phyloP scores from a whole-genome alignment of 2,888 invertebrate species.

The Zele albiditarsus region DNA sequence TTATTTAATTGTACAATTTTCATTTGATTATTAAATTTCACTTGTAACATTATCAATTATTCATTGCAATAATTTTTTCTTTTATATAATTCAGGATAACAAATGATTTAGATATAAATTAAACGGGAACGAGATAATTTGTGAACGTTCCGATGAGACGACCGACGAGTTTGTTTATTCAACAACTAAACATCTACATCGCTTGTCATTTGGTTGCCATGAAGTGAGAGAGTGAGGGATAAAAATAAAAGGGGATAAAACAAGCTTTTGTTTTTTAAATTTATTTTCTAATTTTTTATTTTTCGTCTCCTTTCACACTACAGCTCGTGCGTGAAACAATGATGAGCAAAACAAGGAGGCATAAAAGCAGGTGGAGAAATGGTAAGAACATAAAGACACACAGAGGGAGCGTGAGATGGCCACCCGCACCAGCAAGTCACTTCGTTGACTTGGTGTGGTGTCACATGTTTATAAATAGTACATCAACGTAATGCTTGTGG shows the following conservation, averaged over 20 bases:
- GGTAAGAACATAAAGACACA: conserved; percentile 44
- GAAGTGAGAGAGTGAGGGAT: conserved; percentile 19
- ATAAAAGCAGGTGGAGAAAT: conserved; percentile 30
- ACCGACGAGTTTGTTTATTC: conserved; percentile 40
- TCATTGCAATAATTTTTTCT: conserved; percentile 6
- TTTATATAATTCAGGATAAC: conserved; percentile 18
- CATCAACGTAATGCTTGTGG: conserved; percentile 66
- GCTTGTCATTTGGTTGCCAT: conserved; percentile 44
- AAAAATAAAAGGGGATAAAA: conserved; percentile 29
- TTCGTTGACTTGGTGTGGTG: conserved; percentile 59
- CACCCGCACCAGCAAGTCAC: conserved; percentile 59
- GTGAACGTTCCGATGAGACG: conserved; percentile 28
- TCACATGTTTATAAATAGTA: conserved; percentile 71
- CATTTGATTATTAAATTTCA: conserved; percentile 18
- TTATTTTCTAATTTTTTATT: conserved; percentile 23
- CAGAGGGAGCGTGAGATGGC: conserved; percentile 44
- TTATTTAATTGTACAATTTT: background rate
- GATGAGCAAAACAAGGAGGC: conserved; percentile 21
- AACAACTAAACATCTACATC: conserved; percentile 38
- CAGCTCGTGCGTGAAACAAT: conserved; percentile 5
- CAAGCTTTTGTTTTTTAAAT: conserved; percentile 28
- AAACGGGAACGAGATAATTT: conserved; percentile 20
- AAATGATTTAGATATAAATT: conserved; percentile 38
- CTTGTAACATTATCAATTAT: conserved; percentile 4
- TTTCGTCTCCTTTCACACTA: background rate